Evolutionary conservation across 2,113 vertebrate species (phyloP).

Genomic region (Gallinago media): DNA sequence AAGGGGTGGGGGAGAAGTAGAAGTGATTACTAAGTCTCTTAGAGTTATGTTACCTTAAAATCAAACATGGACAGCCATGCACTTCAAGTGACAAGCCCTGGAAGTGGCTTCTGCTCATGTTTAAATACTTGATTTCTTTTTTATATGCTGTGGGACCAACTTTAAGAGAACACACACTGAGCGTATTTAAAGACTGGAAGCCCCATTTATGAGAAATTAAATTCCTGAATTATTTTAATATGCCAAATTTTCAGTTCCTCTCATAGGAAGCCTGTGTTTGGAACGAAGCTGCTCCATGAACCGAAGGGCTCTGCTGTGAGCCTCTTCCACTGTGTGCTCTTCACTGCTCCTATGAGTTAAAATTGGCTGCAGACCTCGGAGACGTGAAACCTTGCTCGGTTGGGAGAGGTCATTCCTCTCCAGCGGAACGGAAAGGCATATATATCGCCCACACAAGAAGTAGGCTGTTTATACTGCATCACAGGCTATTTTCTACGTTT

Average conservation of each 20-base stretch:
- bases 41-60: not conserved
- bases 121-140: not conserved
- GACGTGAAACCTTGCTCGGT: not conserved
- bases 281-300: not conserved
- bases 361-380: not conserved
- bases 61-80: not conserved
- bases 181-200: not conserved
- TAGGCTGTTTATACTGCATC: not conserved
- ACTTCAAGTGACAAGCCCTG: not conserved
- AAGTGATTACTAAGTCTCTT: not conserved
- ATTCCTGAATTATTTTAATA: not conserved
- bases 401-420: conserved; percentile 14
- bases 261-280: not conserved
- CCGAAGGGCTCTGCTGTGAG: not conserved
- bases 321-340: not conserved
- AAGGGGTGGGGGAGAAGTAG: fast-evolving
- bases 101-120: not conserved
- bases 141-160: not conserved
- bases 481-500: not conserved
- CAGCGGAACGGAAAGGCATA: conserved; percentile 21
- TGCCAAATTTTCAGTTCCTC: not conserved
- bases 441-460: conserved; percentile 51
- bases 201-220: conserved; percentile 16
- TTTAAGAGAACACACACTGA: not conserved
- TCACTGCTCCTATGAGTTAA: not conserved